These are phyloP conservation scores for Mareca penelope DNA, from an alignment of 2,797 vertebrate species.

Conservation along the genomic window DNA sequence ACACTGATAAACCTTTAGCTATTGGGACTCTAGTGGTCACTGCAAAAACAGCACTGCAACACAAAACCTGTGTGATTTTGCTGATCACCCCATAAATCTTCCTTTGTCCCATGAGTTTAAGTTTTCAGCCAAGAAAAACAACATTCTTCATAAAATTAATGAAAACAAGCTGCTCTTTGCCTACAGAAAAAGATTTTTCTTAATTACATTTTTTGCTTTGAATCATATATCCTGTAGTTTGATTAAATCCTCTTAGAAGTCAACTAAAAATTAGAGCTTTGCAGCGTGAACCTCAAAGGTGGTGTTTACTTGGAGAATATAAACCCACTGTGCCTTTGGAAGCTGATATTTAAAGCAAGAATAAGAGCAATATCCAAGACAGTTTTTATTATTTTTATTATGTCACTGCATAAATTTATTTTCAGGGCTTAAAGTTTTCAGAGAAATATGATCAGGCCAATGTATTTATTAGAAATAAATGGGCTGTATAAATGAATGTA, in stretches of 20 bases:
- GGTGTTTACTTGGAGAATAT: constrained; percentile 37
- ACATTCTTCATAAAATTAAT: constrained; percentile 75
- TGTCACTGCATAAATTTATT: constrained; percentile 57
- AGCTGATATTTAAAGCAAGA: constrained; percentile 29
- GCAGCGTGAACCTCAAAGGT: not conserved
- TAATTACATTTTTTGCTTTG: constrained; percentile 73
- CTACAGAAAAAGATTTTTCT: constrained; percentile 72
- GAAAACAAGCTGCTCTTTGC: constrained; percentile 71
- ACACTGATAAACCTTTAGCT: constrained; percentile 56
- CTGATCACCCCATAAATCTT: constrained; percentile 50
- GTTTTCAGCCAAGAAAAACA: constrained; percentile 74
- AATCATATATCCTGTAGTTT: constrained; percentile 70
- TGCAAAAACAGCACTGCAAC: constrained; percentile 47
- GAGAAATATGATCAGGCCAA: constrained; percentile 57
- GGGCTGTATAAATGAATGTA: constrained; percentile 50
- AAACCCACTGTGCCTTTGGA: constrained; percentile 44
- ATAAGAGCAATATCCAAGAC: not conserved
- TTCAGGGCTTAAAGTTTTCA: constrained; percentile 36
- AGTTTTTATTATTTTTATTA: constrained; percentile 56
- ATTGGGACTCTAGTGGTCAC: constrained; percentile 41
- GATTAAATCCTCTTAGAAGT: constrained; percentile 73
- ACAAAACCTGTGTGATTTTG: constrained; percentile 63
- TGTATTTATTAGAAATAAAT: constrained; percentile 62
- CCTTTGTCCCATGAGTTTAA: constrained; percentile 43
- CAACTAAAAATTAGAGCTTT: constrained; percentile 57